phyloP scores from a whole-genome alignment of 2,888 invertebrate species.

The Archips crataeganus region DNA sequence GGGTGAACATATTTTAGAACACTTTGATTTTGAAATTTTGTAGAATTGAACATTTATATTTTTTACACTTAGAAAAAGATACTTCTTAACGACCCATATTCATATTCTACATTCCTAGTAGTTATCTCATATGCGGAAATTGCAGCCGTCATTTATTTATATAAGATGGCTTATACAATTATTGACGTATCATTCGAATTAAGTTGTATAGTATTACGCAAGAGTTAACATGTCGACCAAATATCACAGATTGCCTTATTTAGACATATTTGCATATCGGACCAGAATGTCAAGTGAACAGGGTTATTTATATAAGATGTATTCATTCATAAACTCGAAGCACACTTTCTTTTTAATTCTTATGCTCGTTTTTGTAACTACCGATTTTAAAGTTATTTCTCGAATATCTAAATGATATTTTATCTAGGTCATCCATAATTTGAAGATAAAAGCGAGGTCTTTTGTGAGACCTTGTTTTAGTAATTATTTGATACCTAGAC shows the following conservation, averaged over 20 bases:
- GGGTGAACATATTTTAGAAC: too few species aligned
- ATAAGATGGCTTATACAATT: neutral
- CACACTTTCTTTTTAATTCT: slow-evolving; percentile 17
- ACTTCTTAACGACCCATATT: neutral
- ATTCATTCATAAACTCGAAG: slow-evolving; percentile 12
- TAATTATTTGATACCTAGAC: too few species aligned
- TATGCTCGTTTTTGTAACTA: neutral
- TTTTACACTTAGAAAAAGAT: too few species aligned
- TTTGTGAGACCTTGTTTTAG: too few species aligned
- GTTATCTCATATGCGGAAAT: neutral
- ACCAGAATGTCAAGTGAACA: neutral
- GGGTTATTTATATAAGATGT: slow-evolving; percentile 19
- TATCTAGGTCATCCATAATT: too few species aligned
- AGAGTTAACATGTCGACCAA: slow-evolving; percentile 3
- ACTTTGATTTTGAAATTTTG: too few species aligned
- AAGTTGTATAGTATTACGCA: slow-evolving; percentile 9
- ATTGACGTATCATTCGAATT: neutral
- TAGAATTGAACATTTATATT: too few species aligned
- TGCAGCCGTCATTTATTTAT: neutral
- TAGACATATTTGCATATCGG: slow-evolving; percentile 1
- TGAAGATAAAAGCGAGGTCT: too few species aligned
- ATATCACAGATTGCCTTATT: slow-evolving; percentile 23
- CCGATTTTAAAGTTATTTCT: neutral
- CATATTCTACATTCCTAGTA: neutral
- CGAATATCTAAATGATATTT: neutral